phyloP scores from a whole-genome alignment of 2,113 vertebrate genomes.

The Edolisoma coerulescens region DNA sequence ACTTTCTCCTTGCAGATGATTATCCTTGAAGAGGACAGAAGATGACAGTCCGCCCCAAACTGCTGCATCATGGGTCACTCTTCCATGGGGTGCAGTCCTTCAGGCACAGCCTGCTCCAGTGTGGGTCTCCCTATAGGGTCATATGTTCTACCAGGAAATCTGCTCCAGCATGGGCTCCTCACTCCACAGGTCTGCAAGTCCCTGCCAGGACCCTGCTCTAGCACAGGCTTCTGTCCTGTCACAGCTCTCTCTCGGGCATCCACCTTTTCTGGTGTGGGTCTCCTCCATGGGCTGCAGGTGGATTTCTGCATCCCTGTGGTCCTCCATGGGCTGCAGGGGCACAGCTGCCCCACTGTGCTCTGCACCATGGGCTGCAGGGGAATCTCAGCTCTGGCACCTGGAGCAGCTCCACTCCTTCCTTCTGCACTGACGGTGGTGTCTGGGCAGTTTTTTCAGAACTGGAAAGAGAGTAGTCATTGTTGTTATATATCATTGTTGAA shows the following conservation, averaged over 20 bases:
- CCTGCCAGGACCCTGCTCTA: background rate
- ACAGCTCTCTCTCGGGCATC: background rate
- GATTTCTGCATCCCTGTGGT: background rate
- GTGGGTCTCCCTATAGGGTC: background rate
- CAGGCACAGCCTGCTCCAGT: background rate
- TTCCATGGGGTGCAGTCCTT: background rate
- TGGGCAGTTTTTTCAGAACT: background rate
- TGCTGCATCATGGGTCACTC: background rate
- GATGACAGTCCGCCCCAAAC: background rate
- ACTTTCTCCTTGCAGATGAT: background rate
- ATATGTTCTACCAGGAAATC: background rate
- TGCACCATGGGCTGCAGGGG: background rate
- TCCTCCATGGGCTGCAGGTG: background rate
- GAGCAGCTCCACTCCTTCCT: background rate
- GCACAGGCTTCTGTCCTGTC: background rate
- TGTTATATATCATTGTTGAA: background rate
- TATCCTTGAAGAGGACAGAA: background rate
- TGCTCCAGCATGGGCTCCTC: background rate
- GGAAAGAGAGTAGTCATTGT: background rate
- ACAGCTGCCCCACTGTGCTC: background rate
- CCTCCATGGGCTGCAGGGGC: background rate
- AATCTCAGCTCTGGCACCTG: background rate
- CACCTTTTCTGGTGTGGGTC: background rate
- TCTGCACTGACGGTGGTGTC: background rate
- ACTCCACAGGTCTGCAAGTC: background rate